Conservation (phyloP, 2,888 invertebrate genomes). For the Tenthredo amoena region DNA sequence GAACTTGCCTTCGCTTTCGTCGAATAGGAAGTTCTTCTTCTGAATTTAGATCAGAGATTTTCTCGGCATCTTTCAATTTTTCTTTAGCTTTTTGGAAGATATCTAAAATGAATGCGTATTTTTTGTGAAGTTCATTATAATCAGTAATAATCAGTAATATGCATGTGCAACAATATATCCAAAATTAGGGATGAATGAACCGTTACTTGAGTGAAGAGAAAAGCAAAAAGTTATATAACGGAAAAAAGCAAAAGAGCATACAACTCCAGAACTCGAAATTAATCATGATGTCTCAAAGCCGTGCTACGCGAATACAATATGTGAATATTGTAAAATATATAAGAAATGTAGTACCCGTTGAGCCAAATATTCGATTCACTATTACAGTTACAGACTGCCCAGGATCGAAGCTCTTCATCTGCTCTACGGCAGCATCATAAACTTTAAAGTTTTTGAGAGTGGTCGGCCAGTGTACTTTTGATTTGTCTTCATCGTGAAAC, state of each 20-base stretch:
- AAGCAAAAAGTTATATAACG: no score
- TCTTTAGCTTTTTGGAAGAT: constrained; percentile 12
- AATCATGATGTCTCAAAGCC: no score
- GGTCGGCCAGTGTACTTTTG: constrained; percentile 6
- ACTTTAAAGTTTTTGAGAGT: neutral
- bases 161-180: neutral
- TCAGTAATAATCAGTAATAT: neutral
- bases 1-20: constrained; percentile 1
- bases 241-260: no score
- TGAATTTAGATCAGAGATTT: constrained; percentile 22
- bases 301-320: no score
- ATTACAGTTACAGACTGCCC: neutral
- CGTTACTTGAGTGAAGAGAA: no score
- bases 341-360: neutral
- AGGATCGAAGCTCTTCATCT: neutral
- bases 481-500: neutral
- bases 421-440: neutral
- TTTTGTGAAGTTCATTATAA: neutral
- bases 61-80: constrained; percentile 13
- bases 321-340: neutral
- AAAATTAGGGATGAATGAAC: no score
- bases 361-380: neutral
- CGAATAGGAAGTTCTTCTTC: neutral
- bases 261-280: no score
- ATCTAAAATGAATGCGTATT: neutral